Conservation (phyloP, 2,888 invertebrate species). For the Lingula anatina region DNA sequence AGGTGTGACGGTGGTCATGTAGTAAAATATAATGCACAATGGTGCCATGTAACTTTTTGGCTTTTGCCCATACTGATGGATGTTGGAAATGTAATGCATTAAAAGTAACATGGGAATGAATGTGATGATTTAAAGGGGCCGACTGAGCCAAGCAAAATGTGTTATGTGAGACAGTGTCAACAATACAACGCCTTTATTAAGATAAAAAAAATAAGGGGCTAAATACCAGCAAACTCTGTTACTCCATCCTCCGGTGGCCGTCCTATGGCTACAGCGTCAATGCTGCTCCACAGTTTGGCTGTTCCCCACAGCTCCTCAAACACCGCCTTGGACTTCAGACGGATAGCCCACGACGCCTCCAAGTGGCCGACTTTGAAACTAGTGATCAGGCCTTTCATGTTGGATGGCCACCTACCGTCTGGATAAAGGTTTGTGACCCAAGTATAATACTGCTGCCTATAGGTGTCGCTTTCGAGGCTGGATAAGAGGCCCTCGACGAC, state of each 20-base stretch:
- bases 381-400: conserved; percentile 26
- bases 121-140: too few species aligned
- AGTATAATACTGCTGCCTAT: conserved; percentile 17
- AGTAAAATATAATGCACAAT: too few species aligned
- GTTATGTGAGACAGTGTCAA: too few species aligned
- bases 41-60: too few species aligned
- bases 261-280: conserved; percentile 39
- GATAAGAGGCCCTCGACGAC: conserved; percentile 23
- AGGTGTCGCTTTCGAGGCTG: conserved; percentile 18
- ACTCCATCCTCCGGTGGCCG: conserved; percentile 35
- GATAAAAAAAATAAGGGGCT: too few species aligned
- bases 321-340: conserved; percentile 27
- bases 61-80: too few species aligned
- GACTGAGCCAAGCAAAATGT: too few species aligned
- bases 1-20: too few species aligned
- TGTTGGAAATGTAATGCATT: too few species aligned
- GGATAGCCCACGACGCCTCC: conserved; percentile 29
- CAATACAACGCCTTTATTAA: too few species aligned
- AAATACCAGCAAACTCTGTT: conserved; percentile 13
- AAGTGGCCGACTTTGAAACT: conserved; percentile 29
- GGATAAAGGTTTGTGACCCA: conserved; percentile 26
- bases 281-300: conserved; percentile 30
- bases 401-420: conserved; percentile 18
- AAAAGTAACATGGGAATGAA: too few species aligned
- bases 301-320: conserved; percentile 38